These are phyloP conservation scores for Dascyllus trimaculatus DNA, from an alignment of 2,113 vertebrate species.

Conservation along the genomic window DNA sequence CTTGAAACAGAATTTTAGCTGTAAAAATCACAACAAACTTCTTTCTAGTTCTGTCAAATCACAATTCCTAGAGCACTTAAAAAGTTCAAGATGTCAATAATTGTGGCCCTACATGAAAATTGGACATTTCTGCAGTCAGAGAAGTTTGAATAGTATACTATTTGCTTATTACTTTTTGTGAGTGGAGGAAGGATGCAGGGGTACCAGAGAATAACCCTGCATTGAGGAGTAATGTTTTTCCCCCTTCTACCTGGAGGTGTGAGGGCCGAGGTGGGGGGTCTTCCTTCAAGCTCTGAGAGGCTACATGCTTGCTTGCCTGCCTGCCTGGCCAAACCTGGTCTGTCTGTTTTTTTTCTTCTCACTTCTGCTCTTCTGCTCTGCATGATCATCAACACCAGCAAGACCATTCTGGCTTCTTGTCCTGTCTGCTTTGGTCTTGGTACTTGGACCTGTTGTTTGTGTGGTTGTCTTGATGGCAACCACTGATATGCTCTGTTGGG, in stretches of 20 bases:
- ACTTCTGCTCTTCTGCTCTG: constrained; percentile 66
- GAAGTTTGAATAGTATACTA: background rate
- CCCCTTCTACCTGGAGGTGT: constrained; percentile 72
- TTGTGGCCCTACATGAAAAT: constrained; percentile 1
- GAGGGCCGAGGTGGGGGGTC: constrained; percentile 67
- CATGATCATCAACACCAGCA: constrained; percentile 72
- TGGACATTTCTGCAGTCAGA: background rate
- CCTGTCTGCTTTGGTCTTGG: constrained; percentile 60
- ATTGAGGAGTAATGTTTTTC: constrained; percentile 61
- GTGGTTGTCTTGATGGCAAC: constrained; percentile 40
- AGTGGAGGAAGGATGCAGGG: constrained; percentile 7
- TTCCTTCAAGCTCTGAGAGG: constrained; percentile 73
- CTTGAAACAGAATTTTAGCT: constrained; percentile 34
- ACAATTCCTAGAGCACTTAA: background rate
- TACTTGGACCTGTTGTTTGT: constrained; percentile 43
- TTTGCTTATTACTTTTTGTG: constrained; percentile 14
- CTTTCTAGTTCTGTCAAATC: constrained; percentile 28
- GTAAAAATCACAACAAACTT: constrained; percentile 30
- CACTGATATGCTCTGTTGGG: constrained; percentile 11
- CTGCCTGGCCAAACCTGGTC: constrained; percentile 65
- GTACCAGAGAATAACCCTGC: constrained; percentile 64
- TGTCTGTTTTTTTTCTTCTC: constrained; percentile 56
- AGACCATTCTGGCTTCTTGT: constrained; percentile 61
- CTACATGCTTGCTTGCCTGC: constrained; percentile 74
- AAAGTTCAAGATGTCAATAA: background rate